Evolutionary conservation across 2,888 invertebrate genomes (phyloP), one percentile per base, ranked within the genome.

Genomic region (Sussaba pulchella): DNA sequence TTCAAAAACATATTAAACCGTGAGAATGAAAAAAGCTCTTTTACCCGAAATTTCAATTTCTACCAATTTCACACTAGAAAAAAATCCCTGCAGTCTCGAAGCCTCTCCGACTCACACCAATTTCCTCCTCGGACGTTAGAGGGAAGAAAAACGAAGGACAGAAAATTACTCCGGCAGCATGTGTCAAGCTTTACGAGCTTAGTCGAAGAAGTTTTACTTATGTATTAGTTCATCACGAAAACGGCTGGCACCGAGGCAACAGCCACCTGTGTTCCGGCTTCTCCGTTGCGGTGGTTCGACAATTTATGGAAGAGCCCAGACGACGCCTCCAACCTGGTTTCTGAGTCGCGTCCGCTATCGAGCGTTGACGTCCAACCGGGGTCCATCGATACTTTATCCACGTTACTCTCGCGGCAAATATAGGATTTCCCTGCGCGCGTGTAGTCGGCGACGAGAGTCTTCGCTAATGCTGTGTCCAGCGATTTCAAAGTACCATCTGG

Each of bases 171-270:
- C 14, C 50, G 63, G 76, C 71, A 78, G 72, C 78, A 36, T 72
- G 45, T 79, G 69, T 78, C 63, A 77, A 78, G 77, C 71, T 87
- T 87, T 87, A 87, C 87, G 87, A 85, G 84, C 82, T 82, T 19
- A 72, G 71, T 52, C 47, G 75, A 63, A 71, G 74, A 78, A 80
- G 83, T 85, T 87, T 89, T 88, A 89, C 83, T 90, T 89, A 89
- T 90, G 89, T 87, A 89, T 90, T 87, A 87, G 86, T 90, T 89
- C 87, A 89, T 89, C 89, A 90, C 81, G 63, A 81, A 82, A 89
- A 89, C 88, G 85, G 84, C 82, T 86, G 82, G 85, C 82, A 79
- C 83, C 81, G 74, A 78, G 82, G 83, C 77, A 78, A 59, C 69
- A 82, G 78, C 87, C 89, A 90, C 87, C 89, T 89, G 90, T 83